Conservation (phyloP, 92 coral and sea anemone species). For the Meandrina meandrites region DNA sequence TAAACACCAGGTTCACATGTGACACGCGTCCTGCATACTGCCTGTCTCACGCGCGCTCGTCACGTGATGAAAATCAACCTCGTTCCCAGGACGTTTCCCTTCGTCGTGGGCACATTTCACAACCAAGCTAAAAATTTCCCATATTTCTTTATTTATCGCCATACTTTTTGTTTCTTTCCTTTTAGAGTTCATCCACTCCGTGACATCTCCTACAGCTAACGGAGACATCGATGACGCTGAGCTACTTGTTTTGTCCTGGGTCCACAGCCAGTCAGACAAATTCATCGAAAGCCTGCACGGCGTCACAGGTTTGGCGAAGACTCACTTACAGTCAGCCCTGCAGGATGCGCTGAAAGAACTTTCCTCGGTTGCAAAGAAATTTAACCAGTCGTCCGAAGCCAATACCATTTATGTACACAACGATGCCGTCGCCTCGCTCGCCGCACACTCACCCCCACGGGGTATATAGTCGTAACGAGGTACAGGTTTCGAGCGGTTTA, state of each 20-base stretch:
- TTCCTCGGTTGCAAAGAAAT: background rate
- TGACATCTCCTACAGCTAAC: background rate
- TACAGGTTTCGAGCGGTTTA: background rate
- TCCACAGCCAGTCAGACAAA: background rate
- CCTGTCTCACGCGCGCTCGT: no score
- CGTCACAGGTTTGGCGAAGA: background rate
- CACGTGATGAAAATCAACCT: no score
- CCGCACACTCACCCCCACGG: constrained; percentile 4
- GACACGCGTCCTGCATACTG: no score
- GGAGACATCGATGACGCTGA: constrained; percentile 6
- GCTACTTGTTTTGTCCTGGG: background rate
- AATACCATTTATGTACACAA: background rate
- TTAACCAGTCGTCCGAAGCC: background rate
- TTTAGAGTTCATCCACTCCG: constrained; percentile 42
- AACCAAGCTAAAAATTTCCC: no score
- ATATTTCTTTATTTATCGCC: no score
- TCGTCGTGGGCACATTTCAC: no score
- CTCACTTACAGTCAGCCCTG: background rate
- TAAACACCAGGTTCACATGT: no score
- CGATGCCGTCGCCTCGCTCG: background rate
- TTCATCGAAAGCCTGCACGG: background rate
- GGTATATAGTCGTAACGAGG: background rate
- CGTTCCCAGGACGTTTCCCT: no score
- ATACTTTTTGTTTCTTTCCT: constrained; percentile 20
- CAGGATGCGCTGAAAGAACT: background rate